Base-by-base conservation (phyloP, 1,140 invertebrate genomes). In the Limonius californicus region DNA sequence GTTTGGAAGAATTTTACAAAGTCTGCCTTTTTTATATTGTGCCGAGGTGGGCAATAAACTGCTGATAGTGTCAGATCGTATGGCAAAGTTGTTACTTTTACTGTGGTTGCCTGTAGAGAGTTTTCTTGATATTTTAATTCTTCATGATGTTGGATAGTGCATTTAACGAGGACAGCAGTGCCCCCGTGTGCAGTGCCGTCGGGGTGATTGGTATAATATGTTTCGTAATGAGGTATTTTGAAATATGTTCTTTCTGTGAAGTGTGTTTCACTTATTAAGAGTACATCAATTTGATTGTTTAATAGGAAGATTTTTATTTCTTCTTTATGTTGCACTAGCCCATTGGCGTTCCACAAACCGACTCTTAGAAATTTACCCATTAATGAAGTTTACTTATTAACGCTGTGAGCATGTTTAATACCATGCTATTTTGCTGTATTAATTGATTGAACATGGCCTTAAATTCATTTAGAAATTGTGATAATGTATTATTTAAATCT, bases 181-280 rank as follows among this genome's bases (percentile, higher is more conserved):
- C 68, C 65, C 14, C 66, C 66, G 19, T 73, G 72, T 12, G 66
- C 65, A 15, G 16, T 73, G n/a, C 59, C 64, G 57, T 66, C 62
- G 14, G 70, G 68, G 21, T 72, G 69, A 32, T 64, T 47, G 2
- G 71, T 68, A 54, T 56, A n/a, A 42, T 69, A 69, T 1, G 43
- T 27, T 8, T 11, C 45, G 54, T 69, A 72, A 8, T n/a, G 19
- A 20, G 30, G 23, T 27, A n/a, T 27, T 4, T 27, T 62, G 3
- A 72, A 66, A 12, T 55, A 54, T 1, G 12, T 63, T 61, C 47
- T 61, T 1, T 27, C 11, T 1, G 72, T 71, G 50, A 68, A 68
- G 23, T 74, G 70, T 2, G 45, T 50, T 50, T 50, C 2, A 19
- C 45, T 50, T n/a, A n/a, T n/a, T n/a, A n/a, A n/a, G n/a, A n/a